phyloP scores from a whole-genome alignment of 2,113 vertebrate species.

The Odocoileus virginianus region DNA sequence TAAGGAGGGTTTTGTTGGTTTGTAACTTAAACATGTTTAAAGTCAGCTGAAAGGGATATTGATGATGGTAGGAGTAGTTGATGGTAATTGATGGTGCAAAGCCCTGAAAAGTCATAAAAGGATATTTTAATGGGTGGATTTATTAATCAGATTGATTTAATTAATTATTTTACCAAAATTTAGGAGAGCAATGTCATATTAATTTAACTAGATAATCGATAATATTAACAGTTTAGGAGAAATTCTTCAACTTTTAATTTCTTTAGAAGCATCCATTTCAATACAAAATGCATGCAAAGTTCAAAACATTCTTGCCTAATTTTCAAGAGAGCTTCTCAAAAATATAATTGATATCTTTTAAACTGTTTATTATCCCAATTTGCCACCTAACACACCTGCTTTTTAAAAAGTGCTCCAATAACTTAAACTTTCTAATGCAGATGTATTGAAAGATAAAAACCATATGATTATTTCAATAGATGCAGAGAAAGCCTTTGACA shows the following conservation, averaged over 20 bases:
- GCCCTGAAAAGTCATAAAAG: neutral
- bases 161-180: neutral
- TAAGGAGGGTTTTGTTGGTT: neutral
- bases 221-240: constrained; percentile 30
- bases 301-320: constrained; percentile 1
- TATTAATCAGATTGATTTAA: constrained; percentile 6
- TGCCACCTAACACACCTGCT: neutral
- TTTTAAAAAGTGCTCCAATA: neutral
- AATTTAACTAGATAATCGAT: constrained; percentile 18
- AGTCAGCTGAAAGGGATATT: neutral
- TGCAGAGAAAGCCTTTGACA: neutral
- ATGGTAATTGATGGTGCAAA: neutral
- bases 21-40: constrained; percentile 1
- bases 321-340: neutral
- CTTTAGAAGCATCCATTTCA: constrained; percentile 16
- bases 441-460: neutral
- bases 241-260: constrained; percentile 4
- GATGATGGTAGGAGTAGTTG: neutral
- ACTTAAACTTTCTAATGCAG: constrained; percentile 18
- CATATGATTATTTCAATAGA: neutral
- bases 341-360: neutral
- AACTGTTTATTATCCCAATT: constrained; percentile 1
- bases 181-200: neutral
- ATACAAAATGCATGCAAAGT: neutral
- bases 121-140: neutral